Evolutionary conservation across 2,888 invertebrate genomes (phyloP).

Genomic region (Synergus umbraculus): DNA sequence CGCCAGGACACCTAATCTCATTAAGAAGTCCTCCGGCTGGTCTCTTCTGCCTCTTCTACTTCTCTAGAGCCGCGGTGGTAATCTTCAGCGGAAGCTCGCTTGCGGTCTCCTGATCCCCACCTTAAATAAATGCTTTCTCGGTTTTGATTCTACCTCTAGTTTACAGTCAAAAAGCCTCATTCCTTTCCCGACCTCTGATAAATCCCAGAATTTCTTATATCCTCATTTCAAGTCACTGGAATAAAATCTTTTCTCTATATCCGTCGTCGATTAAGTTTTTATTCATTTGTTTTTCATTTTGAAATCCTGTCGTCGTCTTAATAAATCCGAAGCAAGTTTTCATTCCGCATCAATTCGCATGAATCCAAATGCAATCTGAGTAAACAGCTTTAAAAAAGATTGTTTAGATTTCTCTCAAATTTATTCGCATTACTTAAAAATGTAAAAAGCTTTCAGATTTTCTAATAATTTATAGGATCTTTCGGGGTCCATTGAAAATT

Average conservation of each 20-base stretch:
- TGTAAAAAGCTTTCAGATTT: no score
- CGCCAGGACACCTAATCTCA: slow-evolving; percentile 75
- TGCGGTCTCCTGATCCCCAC: slow-evolving; percentile 71
- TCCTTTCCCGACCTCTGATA: slow-evolving; percentile 7
- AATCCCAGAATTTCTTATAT: background rate
- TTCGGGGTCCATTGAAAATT: no score
- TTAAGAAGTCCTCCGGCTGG: slow-evolving; percentile 75
- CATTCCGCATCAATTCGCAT: no score
- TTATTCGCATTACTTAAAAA: no score
- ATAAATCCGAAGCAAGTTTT: no score
- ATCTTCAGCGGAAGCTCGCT: slow-evolving; percentile 72
- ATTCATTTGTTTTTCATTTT: no score
- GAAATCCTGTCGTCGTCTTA: no score
- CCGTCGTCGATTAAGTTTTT: no score
- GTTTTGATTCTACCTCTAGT: slow-evolving; percentile 58
- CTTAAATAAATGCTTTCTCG: slow-evolving; percentile 74
- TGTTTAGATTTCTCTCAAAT: no score
- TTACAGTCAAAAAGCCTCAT: slow-evolving; percentile 61
- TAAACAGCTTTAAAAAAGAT: no score
- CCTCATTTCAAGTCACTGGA: background rate
- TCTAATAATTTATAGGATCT: no score
- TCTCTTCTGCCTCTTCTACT: slow-evolving; percentile 58
- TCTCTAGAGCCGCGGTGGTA: slow-evolving; percentile 66
- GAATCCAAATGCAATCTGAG: no score
- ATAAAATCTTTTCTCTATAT: background rate